A percentile compares a stretch with the other conserved stretches of the same genome.
Conservation (phyloP, 2,888 invertebrate species). For the Elmis aenea region DNA sequence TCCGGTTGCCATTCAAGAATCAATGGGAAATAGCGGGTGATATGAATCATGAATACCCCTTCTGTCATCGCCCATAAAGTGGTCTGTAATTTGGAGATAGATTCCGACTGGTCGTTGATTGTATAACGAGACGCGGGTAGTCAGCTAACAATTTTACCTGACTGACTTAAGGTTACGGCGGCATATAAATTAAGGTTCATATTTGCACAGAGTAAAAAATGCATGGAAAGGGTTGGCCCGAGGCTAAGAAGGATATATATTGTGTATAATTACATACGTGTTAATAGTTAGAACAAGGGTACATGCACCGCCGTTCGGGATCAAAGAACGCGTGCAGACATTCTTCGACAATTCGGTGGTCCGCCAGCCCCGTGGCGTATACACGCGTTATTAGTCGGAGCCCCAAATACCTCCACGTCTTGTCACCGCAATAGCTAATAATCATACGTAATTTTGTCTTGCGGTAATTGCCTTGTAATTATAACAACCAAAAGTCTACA, state of each 20-base stretch:
- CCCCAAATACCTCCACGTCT: conserved; percentile 29
- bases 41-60: conserved; percentile 37
- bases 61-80: conserved; percentile 38
- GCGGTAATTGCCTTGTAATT: too few relatives aligned
- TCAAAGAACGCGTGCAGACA: conserved; percentile 40
- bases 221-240: conserved; percentile 26
- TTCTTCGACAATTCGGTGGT: conserved; percentile 35
- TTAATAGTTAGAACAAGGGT: conserved; percentile 39
- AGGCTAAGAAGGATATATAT: conserved; percentile 30
- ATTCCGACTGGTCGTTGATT: conserved; percentile 23
- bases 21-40: conserved; percentile 21
- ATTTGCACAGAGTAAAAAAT: conserved; percentile 33
- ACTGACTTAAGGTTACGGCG: conserved; percentile 21
- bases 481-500: too few relatives aligned
- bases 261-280: conserved; percentile 40
- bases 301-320: conserved; percentile 32
- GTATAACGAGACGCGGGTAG: conserved; percentile 22
- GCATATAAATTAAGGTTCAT: conserved; percentile 33
- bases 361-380: conserved; percentile 35
- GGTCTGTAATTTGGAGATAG: conserved; percentile 37
- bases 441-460: too few relatives aligned
- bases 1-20: too few relatives aligned
- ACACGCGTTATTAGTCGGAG: conserved; percentile 38
- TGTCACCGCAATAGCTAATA: conserved; percentile 29
- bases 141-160: conserved; percentile 25